Percentiles rank a stretch among this genome's conserved stretches.
These are phyloP conservation scores for Potamarius usumacintae DNA, from an alignment of 2,113 vertebrate genomes.

Conservation along the genomic window DNA sequence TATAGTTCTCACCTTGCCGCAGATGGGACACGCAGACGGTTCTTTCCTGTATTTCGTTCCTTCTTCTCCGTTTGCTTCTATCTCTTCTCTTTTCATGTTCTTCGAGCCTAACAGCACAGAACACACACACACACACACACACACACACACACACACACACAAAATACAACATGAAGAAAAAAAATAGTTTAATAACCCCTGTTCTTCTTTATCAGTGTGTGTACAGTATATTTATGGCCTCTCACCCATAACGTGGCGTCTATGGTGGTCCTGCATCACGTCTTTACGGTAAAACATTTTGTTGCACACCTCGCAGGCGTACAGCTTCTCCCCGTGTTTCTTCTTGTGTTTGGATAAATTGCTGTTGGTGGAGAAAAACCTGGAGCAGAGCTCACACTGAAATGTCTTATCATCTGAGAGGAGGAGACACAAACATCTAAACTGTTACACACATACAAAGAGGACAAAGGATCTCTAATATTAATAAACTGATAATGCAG, in stretches of 20 bases:
- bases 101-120: slow-evolving; percentile 79
- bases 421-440: background rate
- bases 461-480: background rate
- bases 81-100: slow-evolving; percentile 89
- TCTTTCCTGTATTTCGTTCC: slow-evolving; percentile 95
- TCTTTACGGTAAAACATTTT: slow-evolving; percentile 99
- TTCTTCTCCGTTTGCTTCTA: slow-evolving; percentile 85
- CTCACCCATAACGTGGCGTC: slow-evolving; percentile 89
- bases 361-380: slow-evolving; percentile 99
- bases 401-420: slow-evolving; percentile 94
- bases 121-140: slow-evolving; percentile 3
- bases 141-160: slow-evolving; percentile 12
- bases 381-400: slow-evolving; percentile 97
- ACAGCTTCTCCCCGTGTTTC: slow-evolving; percentile 97
- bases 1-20: slow-evolving; percentile 81
- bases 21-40: slow-evolving; percentile 93
- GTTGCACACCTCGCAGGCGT: slow-evolving; percentile 92
- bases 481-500: background rate
- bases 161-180: background rate
- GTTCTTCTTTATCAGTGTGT: background rate
- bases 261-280: slow-evolving; percentile 96
- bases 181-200: background rate
- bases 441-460: background rate
- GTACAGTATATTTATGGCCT: background rate
- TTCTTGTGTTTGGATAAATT: slow-evolving; percentile 99